Evolutionary conservation across 1,140 invertebrate genomes (phyloP), one percentile per base, ranked within the genome.

Genomic region (Limonius californicus): DNA sequence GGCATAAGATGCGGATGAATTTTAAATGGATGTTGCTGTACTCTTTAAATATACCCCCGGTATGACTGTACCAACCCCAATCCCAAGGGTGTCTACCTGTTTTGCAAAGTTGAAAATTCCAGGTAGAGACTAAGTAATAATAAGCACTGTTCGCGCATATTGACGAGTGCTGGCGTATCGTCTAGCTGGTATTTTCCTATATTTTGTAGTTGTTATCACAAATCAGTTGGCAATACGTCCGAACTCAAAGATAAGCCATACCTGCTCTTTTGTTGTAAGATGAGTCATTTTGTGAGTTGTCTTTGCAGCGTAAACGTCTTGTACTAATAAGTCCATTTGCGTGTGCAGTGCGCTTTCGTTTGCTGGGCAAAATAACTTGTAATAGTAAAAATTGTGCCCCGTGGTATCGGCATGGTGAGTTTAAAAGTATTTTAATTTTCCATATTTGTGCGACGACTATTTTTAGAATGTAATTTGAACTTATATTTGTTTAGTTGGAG

Each of bases 201-300:
- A 39, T 14, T 12, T 39, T 18, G 16, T 50, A 50, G 3, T 50
- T 50, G 45, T 50, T 50, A 50, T 50, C 45, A 50, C 8, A 50
- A 39, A 50, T 50, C 45, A 50, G 45, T 50, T 50, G 45, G 45
- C 45, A 50, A 50, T 50, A 50, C 45, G 45, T 50, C 45, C 45
- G 6, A 50, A 21, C 8, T 50, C 19, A 19, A 18, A 18, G 45
- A 50, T 50, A 50, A 50, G 45, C n/a, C 23, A 15, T 50, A 50
- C 45, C 45, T 50, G 45, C 45, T 50, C 45, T 50, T 50, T 50
- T 50, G 45, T 50, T 50, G 14, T 2, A 19, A 19, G 45, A 39
- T 50, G 45, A 50, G 45, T 50, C 45, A 50, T 14, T 50, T 50
- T 50, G 16, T 50, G 9, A 50, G 15, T 50, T 50, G 45, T 39